phyloP scores from a whole-genome alignment of 2,888 invertebrate genomes.

The Tipula lateralis region DNA sequence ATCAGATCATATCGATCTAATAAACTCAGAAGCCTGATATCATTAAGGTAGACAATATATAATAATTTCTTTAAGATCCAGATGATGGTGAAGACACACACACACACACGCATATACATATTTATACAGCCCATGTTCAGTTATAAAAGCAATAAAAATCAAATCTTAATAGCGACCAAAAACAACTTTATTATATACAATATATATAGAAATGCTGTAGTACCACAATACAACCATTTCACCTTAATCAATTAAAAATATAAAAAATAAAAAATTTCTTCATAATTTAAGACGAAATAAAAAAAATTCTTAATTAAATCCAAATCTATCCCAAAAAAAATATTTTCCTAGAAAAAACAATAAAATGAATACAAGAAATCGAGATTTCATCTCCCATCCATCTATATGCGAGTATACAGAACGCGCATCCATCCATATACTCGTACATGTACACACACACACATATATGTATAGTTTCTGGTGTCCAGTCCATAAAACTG shows the following conservation, averaged over 20 bases:
- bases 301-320: neutral
- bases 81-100: neutral
- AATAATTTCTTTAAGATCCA: neutral
- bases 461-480: neutral
- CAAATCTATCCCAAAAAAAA: neutral
- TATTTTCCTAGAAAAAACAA: neutral
- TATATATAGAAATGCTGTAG: neutral
- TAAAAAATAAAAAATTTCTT: neutral
- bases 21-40: neutral
- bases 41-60: neutral
- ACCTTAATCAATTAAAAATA: neutral
- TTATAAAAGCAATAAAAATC: neutral
- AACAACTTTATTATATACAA: neutral
- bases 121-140: neutral
- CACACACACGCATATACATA: neutral
- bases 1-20: too few species aligned
- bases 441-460: neutral
- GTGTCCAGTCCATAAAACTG: neutral
- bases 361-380: constrained; percentile 7
- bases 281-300: neutral
- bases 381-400: neutral
- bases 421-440: neutral
- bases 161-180: neutral
- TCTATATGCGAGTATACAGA: neutral
- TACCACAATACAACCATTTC: neutral